Conservation (phyloP, 2,797 vertebrate species). For the Glossophaga mutica region DNA sequence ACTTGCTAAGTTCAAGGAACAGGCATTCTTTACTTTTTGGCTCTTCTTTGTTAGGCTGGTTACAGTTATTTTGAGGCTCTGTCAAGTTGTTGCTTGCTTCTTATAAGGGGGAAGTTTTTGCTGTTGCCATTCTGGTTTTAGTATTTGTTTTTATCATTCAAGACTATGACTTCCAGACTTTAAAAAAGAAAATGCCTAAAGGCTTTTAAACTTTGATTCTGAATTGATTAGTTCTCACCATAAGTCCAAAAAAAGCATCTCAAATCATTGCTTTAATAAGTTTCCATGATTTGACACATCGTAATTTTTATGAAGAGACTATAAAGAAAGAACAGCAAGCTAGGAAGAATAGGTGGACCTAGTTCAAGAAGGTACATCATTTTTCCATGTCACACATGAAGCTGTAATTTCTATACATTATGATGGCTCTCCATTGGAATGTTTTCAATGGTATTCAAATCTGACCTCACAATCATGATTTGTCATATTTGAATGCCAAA, state of each 20-base stretch:
- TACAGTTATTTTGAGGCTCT: background rate
- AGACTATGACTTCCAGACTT: background rate
- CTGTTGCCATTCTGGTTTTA: background rate
- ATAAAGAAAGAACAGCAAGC: background rate
- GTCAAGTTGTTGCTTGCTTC: background rate
- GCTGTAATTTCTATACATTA: background rate
- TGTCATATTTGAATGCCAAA: background rate
- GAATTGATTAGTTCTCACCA: background rate
- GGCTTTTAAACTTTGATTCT: background rate
- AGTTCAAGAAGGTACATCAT: background rate
- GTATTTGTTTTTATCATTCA: background rate
- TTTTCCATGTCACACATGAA: background rate
- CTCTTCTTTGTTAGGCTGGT: background rate
- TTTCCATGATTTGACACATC: background rate
- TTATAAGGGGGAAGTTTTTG: background rate
- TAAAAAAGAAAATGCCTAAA: background rate
- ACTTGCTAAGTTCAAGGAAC: background rate
- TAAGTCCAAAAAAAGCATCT: background rate
- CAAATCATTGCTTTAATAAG: background rate
- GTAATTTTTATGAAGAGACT: background rate
- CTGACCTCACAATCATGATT: background rate
- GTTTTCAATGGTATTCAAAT: background rate
- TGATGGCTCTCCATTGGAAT: background rate
- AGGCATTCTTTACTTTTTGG: background rate
- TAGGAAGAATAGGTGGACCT: background rate